Percentiles rank a stretch among this genome's conserved stretches.
Evolutionary conservation across 2,888 invertebrate species (phyloP).

Genomic region (Melikaiella ostensackeni): DNA sequence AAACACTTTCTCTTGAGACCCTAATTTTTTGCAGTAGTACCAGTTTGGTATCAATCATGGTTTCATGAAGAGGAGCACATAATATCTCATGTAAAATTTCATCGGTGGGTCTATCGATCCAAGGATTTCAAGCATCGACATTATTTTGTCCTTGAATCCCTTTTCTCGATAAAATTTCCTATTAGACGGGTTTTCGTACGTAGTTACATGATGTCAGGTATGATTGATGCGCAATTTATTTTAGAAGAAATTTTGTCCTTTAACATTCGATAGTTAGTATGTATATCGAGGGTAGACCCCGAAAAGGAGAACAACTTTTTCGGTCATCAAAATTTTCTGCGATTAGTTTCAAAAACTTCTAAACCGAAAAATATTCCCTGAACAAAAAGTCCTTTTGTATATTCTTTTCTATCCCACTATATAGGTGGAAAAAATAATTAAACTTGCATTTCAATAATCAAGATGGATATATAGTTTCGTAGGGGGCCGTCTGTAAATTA

Average conservation of each 20-base stretch:
- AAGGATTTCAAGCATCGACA: background rate
- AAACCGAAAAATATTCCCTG: too few relatives aligned
- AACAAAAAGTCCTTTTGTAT: too few relatives aligned
- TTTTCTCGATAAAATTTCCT: background rate
- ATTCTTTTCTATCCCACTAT: too few relatives aligned
- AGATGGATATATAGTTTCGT: too few relatives aligned
- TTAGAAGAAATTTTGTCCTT: background rate
- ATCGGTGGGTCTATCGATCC: background rate
- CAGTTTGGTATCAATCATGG: conserved; percentile 10
- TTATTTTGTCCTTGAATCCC: background rate
- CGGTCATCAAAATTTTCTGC: too few relatives aligned
- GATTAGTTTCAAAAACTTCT: too few relatives aligned
- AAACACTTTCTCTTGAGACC: background rate
- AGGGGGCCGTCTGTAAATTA: too few relatives aligned
- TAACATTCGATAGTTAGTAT: background rate
- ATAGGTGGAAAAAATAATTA: too few relatives aligned
- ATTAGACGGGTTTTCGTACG: background rate
- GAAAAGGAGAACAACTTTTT: too few relatives aligned
- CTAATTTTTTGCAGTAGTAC: background rate
- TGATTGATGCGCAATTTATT: background rate
- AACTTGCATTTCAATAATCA: too few relatives aligned
- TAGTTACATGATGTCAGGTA: conserved; percentile 5
- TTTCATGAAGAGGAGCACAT: background rate
- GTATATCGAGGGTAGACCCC: too few relatives aligned
- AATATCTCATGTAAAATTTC: background rate